phyloP scores from a whole-genome alignment of 92 coral and sea anemone genomes.

The Parazoanthus swiftii region DNA sequence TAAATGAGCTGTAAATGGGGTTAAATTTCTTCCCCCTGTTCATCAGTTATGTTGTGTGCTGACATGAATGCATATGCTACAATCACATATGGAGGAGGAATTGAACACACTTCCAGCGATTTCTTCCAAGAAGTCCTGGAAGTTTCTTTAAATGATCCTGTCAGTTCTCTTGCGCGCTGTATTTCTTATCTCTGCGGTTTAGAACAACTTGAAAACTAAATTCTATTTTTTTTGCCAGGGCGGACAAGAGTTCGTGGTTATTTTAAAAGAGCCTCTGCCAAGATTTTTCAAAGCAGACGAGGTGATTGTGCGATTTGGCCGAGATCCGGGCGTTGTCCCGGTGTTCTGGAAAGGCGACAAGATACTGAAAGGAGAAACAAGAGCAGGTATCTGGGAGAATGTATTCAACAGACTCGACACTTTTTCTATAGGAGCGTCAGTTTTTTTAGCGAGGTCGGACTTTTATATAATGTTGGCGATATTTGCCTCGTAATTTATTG shows the following conservation, averaged over 20 bases:
- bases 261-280: constrained; percentile 34
- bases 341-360: constrained; percentile 38
- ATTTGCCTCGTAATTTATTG: too few relatives aligned
- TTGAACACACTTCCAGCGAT: not conserved
- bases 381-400: not conserved
- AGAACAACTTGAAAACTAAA: not conserved
- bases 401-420: not conserved
- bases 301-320: constrained; percentile 33
- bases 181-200: too few relatives aligned
- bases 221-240: not conserved
- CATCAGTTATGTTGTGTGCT: not conserved
- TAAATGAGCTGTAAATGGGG: not conserved
- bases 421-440: not conserved
- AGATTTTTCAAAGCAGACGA: constrained; percentile 36
- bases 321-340: constrained; percentile 15
- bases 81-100: not conserved
- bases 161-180: too few relatives aligned
- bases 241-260: constrained; percentile 37
- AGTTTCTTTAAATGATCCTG: too few relatives aligned
- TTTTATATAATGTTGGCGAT: too few relatives aligned
- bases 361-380: constrained; percentile 26
- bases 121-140: not conserved
- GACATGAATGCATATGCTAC: not conserved
- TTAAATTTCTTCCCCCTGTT: too few relatives aligned
- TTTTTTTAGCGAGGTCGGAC: not conserved